Base-by-base conservation (phyloP, 2,113 vertebrate genomes). In the Megalops atlanticus region DNA sequence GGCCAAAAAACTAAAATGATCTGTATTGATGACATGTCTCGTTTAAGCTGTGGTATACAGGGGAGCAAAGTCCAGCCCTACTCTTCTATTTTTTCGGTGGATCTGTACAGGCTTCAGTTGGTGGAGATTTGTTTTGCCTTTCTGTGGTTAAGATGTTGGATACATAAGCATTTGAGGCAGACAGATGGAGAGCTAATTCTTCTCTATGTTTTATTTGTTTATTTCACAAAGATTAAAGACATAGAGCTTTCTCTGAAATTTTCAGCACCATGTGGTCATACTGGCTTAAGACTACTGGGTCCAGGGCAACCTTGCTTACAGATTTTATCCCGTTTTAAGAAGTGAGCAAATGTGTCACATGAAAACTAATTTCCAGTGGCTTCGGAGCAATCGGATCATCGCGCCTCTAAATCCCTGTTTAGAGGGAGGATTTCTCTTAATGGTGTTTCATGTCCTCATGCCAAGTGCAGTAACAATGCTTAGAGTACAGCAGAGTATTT, bases 141-240 rank as follows among this genome's bases (percentile, higher is more conserved):
- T 1, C 24, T n/a, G 8, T 31, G 58, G 58, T 64, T 11, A 27
- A 84, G 83, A 85, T 58, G 71, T 47, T 79, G 80, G 49, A n/a
- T n/a, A n/a, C n/a, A n/a, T n/a, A n/a, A 82, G 83, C 72, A 82
- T 85, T 89, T 72, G 68, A 82, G 72, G 81, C 81, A 84, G 81
- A 84, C 85, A 89, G 87, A 90, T 90, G 85, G 82, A 85, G 81
- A 80, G 70, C 88, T 86, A 82, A 87, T 82, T 84, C 77, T 33
- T 71, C n/a, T 38, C 15, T 49, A 64, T 52, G 49, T 84, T 86
- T 84, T 82, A 84, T 80, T 85, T 85, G 80, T 88, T 80, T 84
- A 81, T 82, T 85, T 73, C 58, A 31, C 77, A 75, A 83, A 80
- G 86, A 86, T 88, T 83, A 77, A 83, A 84, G 31, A 45, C 54